phyloP scores from a whole-genome alignment of 2,888 invertebrate genomes.

The Diplazon laetatorius region DNA sequence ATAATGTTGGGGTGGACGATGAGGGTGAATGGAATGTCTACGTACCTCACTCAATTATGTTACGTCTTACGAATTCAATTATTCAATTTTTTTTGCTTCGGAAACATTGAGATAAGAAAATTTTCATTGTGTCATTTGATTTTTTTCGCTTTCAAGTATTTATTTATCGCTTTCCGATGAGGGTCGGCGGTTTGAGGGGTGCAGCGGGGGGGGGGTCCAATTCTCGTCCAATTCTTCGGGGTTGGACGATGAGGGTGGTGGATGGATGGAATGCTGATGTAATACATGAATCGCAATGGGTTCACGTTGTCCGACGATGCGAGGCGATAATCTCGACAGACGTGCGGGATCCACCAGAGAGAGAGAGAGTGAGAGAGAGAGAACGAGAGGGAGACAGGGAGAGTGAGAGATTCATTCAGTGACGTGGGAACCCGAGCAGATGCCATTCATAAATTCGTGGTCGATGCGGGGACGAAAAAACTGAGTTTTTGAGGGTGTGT shows the following conservation, averaged over 20 bases:
- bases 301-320: constrained; percentile 70
- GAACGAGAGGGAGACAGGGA: too few species aligned
- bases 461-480: constrained; percentile 53
- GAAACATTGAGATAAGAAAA: background rate
- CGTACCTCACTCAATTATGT: too few species aligned
- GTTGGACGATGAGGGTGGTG: constrained; percentile 11
- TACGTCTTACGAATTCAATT: background rate
- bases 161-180: too few species aligned
- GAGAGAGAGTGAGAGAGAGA: too few species aligned
- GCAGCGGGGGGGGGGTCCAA: too few species aligned
- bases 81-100: background rate
- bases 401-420: constrained; percentile 61
- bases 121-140: background rate
- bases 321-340: constrained; percentile 70
- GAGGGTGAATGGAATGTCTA: too few species aligned
- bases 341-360: constrained; percentile 50
- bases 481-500: constrained; percentile 17
- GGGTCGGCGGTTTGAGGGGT: too few species aligned
- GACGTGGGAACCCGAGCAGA: constrained; percentile 66
- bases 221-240: too few species aligned
- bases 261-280: constrained; percentile 54
- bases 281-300: constrained; percentile 70
- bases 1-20: too few species aligned
- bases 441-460: constrained; percentile 66
- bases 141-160: too few species aligned